phyloP scores from a whole-genome alignment of 2,888 invertebrate genomes.

The Cryptocephalus primarius region DNA sequence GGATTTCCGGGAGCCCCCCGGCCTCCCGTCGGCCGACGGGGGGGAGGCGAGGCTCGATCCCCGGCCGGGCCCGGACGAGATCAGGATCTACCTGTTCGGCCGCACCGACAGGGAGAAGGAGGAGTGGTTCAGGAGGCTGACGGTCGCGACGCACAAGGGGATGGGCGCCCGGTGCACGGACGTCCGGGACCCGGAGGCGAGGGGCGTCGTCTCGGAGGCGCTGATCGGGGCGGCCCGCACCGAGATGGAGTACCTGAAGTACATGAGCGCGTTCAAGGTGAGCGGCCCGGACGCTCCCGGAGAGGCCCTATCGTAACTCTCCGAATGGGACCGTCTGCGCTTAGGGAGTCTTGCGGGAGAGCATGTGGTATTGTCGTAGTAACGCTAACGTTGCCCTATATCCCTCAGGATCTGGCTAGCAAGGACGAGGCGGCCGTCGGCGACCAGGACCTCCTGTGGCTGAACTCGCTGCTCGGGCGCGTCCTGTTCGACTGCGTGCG shows the following conservation, averaged over 20 bases:
- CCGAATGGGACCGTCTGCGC: no score
- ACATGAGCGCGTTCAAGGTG: slow-evolving; percentile 30
- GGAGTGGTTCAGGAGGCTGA: slow-evolving; percentile 58
- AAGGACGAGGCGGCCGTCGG: no score
- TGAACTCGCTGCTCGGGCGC: slow-evolving; percentile 69
- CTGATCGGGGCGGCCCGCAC: slow-evolving; percentile 9
- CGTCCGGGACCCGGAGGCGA: slow-evolving; percentile 4
- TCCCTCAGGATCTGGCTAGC: no score
- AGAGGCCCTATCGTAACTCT: no score
- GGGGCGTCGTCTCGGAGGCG: slow-evolving; percentile 5
- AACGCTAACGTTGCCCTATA: no score
- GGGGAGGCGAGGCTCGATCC: no score
- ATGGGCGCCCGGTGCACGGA: slow-evolving; percentile 4
- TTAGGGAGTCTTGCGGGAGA: no score
- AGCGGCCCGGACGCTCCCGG: no score
- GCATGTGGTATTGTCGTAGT: no score
- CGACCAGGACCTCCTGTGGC: slow-evolving; percentile 49
- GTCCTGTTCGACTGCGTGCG: slow-evolving; percentile 74
- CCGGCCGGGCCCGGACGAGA: slow-evolving; percentile 17
- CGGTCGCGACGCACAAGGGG: slow-evolving; percentile 23
- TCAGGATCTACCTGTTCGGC: slow-evolving; percentile 44
- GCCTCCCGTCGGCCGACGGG: no score
- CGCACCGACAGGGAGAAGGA: slow-evolving; percentile 85
- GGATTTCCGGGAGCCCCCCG: no score
- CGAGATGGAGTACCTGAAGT: slow-evolving; percentile 28